Base-by-base conservation (phyloP, 92 coral and sea anemone species). In the Nematostella vectensis region DNA sequence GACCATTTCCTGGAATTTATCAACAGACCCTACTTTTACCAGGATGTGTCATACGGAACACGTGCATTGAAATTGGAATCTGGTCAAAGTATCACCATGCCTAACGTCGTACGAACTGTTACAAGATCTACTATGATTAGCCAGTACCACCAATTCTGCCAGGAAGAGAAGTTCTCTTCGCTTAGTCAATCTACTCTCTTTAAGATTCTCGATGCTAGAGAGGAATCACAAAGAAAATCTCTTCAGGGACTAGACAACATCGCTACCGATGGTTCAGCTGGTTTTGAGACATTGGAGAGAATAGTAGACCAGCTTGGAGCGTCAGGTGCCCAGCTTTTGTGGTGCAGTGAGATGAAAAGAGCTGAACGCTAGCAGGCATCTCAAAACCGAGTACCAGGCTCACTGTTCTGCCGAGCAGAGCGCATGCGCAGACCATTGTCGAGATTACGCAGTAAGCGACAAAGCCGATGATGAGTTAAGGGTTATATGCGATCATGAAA, bases 41-140 rank as follows among this genome's bases (percentile, higher is more conserved):
- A n/a, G n/a, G n/a, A 70, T 47, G 73, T 77, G 2, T 56, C 70
- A 2, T 78, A 50, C 58, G 79, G 85, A 9, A 71, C 73, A 27
- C 40, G 79, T 36, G 65, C 54, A 45, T 54, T 78, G 55, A 64
- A 71, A 40, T 67, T 71, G 29, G 63, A 65, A 45, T 47, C 27
- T 29, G 74, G 85, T 20, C 70, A 71, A 54, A 27, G 48, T 19
- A 42, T 78, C 31, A 57, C 68, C 31, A 77, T 77, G 83, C 83
- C 83, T 1, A 77, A 70, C 43, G 74, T 77, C 3, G 63, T 77
- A 38, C 61, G 78, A 11, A 77, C 68, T 22, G 83, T 77, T 2
- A 70, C 4, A 47, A 17, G 79, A 21, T 71, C 84, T 2, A 78
- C 78, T 17, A 71, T 76, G 72, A 69, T 76, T 20, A 31, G 28